Base-by-base conservation (phyloP, 2,113 vertebrate species). In the Salvelinus fontinalis region DNA sequence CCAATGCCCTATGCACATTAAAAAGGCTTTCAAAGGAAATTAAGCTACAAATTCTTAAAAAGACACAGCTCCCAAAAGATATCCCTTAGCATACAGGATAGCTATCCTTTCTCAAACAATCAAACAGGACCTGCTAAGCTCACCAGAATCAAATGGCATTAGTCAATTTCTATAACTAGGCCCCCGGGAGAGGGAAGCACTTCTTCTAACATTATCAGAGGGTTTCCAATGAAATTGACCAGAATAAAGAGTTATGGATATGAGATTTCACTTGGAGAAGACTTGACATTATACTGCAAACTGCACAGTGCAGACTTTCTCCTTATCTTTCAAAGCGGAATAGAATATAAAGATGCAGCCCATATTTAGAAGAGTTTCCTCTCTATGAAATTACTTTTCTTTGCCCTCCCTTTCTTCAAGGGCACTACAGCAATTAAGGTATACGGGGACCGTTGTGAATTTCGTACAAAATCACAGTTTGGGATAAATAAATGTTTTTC, bases 221-320 rank as follows among this genome's bases (percentile, higher is more conserved):
- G 76, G 77, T 73, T 85, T 89, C 68, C 76, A 84, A 86, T 83
- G 83, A 87, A 89, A 89, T 85, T 82, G 89, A 71, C 86, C 78
- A 82, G 90, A 89, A 89, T 82, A 90, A 86, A 90, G 87, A 90
- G 75, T 89, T 90, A 90, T 90, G 86, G 83, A 89, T 90, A 88
- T 87, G 82, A 87, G 87, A 86, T 87, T 78, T 89, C 81, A 81
- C 76, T 70, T 24, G 68, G 82, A 90, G 85, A 86, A 81, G 75
- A 76, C 72, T 71, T 81, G 85, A 81, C 76, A 87, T 88, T 88
- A 85, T 89, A 86, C 51, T 74, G 77, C 79, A 74, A 79, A 74
- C 81, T 70, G 76, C 75, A 69, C 79, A 83, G 60, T 85, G 79
- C 80, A 77, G 74, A 67, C n/a, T 75, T 81, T 62, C 72, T 81